Percentiles rank a stretch among this genome's conserved stretches.
Evolutionary conservation across 1,140 invertebrate species (phyloP).

Genomic region (Battus philenor): DNA sequence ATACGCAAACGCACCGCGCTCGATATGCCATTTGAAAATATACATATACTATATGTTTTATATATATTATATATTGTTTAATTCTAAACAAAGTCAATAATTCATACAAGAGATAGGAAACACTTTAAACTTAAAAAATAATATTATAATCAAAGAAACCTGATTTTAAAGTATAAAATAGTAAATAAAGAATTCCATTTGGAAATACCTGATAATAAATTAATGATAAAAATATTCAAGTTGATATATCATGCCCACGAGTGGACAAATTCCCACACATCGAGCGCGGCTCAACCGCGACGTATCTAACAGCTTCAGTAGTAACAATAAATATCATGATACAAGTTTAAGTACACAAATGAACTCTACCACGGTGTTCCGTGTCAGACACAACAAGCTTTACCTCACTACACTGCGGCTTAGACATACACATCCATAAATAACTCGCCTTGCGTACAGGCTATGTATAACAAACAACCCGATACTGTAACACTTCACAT

Average conservation of each 20-base stretch:
- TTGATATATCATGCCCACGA: too few species aligned
- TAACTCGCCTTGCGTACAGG: slow-evolving; percentile 38
- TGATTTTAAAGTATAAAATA: too few species aligned
- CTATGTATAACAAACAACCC: slow-evolving; percentile 22
- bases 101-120: too few species aligned
- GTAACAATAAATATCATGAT: slow-evolving; percentile 40
- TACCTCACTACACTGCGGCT: slow-evolving; percentile 36
- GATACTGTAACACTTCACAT: slow-evolving; percentile 25
- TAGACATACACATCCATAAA: slow-evolving; percentile 31
- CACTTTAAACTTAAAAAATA: too few species aligned
- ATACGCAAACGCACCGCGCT: background rate
- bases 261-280: background rate
- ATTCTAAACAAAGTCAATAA: too few species aligned
- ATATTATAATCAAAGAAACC: too few species aligned
- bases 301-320: slow-evolving; percentile 8
- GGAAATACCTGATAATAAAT: too few species aligned
- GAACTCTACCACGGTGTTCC: slow-evolving; percentile 39
- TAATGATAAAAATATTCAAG: too few species aligned
- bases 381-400: slow-evolving; percentile 44
- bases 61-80: too few species aligned
- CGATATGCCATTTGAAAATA: background rate
- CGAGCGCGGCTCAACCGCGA: background rate
- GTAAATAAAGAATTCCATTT: too few species aligned
- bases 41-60: too few species aligned
- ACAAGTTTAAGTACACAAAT: slow-evolving; percentile 54